Conservation (phyloP, 2,888 invertebrate genomes). For the Morpho helenor region DNA sequence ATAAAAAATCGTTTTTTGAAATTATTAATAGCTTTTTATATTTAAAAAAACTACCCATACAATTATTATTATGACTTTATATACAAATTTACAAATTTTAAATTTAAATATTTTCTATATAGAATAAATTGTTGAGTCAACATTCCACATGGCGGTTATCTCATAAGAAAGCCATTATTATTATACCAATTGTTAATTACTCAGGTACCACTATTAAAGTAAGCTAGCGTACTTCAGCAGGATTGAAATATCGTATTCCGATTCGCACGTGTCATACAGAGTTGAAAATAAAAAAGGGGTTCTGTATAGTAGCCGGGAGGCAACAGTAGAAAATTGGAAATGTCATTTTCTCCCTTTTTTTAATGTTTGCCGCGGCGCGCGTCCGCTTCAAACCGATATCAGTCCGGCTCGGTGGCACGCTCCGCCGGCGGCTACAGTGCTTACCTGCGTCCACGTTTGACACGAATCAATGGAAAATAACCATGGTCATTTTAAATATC, state of each 20-base stretch:
- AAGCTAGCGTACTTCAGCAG: constrained; percentile 60
- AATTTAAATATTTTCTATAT: too few species aligned
- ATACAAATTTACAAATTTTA: too few species aligned
- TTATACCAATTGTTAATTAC: too few species aligned
- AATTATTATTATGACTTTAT: too few species aligned
- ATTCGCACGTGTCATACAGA: constrained; percentile 59
- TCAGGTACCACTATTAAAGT: too few species aligned
- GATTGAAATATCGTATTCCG: constrained; percentile 64
- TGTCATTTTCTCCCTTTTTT: constrained; percentile 79
- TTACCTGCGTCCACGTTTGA: constrained; percentile 45
- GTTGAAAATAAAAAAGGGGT: constrained; percentile 69
- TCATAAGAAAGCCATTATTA: too few species aligned
- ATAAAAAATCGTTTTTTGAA: too few species aligned
- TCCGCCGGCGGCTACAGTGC: constrained; percentile 44
- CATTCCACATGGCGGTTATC: too few species aligned
- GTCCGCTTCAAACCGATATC: constrained; percentile 50
- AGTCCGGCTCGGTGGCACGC: constrained; percentile 40
- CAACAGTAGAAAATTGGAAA: constrained; percentile 80
- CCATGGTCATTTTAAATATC: constrained; percentile 52
- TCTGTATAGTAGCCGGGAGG: constrained; percentile 52
- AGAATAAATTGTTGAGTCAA: too few species aligned
- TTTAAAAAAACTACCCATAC: too few species aligned
- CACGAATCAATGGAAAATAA: constrained; percentile 58
- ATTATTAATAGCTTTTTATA: too few species aligned
- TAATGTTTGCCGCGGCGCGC: constrained; percentile 68